Percentiles rank a stretch among this genome's conserved stretches.
phyloP scores from a whole-genome alignment of 2,888 invertebrate species.

The Oxytorus armatus region DNA sequence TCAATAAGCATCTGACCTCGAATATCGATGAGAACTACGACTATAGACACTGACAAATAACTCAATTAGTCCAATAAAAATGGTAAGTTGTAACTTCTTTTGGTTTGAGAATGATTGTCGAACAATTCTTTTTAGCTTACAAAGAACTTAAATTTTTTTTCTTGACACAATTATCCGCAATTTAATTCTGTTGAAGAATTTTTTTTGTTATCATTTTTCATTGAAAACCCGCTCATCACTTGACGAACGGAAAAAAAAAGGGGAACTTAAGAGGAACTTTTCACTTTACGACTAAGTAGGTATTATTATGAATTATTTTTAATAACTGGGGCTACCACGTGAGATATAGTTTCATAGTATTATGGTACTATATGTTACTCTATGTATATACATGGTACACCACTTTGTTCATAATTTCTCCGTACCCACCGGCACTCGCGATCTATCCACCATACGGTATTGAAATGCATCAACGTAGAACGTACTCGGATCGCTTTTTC shows the following conservation, averaged over 20 bases:
- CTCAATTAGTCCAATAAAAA: no score
- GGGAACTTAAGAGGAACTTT: slow-evolving; percentile 25
- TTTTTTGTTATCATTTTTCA: slow-evolving; percentile 6
- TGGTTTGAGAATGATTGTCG: neutral
- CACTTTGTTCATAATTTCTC: slow-evolving; percentile 57
- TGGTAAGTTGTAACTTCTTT: neutral
- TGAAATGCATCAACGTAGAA: slow-evolving; percentile 40
- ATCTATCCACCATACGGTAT: slow-evolving; percentile 25
- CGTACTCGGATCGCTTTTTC: slow-evolving; percentile 41
- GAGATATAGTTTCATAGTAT: slow-evolving; percentile 43
- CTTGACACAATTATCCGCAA: neutral
- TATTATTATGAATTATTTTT: slow-evolving; percentile 56
- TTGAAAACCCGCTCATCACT: neutral
- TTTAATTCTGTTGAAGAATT: slow-evolving; percentile 12
- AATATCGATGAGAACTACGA: slow-evolving; percentile 20
- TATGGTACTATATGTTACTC: neutral
- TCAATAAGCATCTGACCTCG: neutral
- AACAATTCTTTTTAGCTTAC: neutral
- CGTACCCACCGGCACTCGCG: slow-evolving; percentile 16
- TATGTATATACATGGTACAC: slow-evolving; percentile 6
- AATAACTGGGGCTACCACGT: slow-evolving; percentile 52
- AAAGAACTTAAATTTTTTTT: slow-evolving; percentile 13
- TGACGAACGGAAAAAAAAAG: slow-evolving; percentile 11
- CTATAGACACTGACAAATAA: neutral
- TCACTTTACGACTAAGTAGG: slow-evolving; percentile 48